phyloP scores from a whole-genome alignment of 2,797 vertebrate genomes.

The Neomorphus geoffroyi region DNA sequence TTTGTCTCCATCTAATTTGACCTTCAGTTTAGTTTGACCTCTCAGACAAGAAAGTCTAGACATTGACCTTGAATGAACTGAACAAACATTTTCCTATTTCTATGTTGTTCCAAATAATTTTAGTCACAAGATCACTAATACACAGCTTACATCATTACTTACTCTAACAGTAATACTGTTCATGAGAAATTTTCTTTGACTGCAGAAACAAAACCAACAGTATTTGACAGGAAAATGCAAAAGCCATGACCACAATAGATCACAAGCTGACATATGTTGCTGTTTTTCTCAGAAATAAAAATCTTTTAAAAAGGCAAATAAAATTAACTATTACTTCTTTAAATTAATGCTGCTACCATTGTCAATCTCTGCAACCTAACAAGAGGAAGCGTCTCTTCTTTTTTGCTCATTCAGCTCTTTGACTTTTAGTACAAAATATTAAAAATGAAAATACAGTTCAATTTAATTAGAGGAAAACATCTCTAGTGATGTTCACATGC shows the following conservation, averaged over 20 bases:
- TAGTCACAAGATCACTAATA: background rate
- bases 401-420: background rate
- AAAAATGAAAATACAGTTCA: slow-evolving; percentile 26
- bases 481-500: background rate
- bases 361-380: slow-evolving; percentile 1
- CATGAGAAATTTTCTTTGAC: slow-evolving; percentile 2
- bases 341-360: slow-evolving; percentile 11
- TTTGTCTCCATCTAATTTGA: slow-evolving; percentile 36
- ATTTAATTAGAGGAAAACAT: background rate
- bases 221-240: slow-evolving; percentile 21
- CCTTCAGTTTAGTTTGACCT: slow-evolving; percentile 59
- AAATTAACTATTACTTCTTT: slow-evolving; percentile 20
- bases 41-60: slow-evolving; percentile 62
- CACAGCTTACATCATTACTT: background rate
- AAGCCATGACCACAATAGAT: background rate
- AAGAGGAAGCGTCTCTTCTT: background rate
- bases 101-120: slow-evolving; percentile 6
- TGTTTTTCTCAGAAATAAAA: slow-evolving; percentile 32
- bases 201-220: background rate
- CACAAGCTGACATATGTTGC: background rate
- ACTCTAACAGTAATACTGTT: background rate
- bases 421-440: slow-evolving; percentile 12
- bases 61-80: slow-evolving; percentile 70
- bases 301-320: background rate
- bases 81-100: background rate